These are phyloP conservation scores for Lithophane semibrunnea DNA, from an alignment of 2,888 invertebrate species.

Conservation along the genomic window DNA sequence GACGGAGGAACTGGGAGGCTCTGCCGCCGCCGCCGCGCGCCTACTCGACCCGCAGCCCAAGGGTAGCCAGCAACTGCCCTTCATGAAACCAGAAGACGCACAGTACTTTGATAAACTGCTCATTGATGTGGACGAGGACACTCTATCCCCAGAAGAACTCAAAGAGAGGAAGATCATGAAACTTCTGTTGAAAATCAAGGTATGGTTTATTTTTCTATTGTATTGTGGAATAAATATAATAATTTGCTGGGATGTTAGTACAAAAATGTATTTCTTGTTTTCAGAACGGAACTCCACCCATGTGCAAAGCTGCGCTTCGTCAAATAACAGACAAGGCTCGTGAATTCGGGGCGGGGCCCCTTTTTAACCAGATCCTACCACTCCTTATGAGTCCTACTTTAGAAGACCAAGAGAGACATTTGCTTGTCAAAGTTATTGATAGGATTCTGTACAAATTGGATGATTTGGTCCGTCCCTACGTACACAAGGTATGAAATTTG, in stretches of 20 bases:
- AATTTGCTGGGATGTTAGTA: not conserved
- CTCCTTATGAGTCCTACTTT: conserved; percentile 99
- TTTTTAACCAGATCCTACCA: conserved; percentile 99
- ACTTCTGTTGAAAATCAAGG: conserved; percentile 98
- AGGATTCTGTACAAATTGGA: conserved; percentile 99
- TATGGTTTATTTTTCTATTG: conserved; percentile 52
- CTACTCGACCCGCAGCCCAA: conserved; percentile 99
- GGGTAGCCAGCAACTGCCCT: conserved; percentile 96
- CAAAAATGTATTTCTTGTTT: conserved; percentile 40
- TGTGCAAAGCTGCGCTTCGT: conserved; percentile 99
- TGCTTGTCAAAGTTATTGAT: conserved; percentile 99
- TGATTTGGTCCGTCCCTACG: conserved; percentile 99
- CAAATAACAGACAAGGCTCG: conserved; percentile 99
- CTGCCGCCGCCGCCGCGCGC: conserved; percentile 94
- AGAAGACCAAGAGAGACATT: conserved; percentile 99
- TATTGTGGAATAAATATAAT: not conserved
- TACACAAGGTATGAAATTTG: conserved; percentile 95
- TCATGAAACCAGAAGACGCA: conserved; percentile 99
- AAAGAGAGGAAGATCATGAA: conserved; percentile 99
- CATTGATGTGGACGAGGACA: conserved; percentile 99
- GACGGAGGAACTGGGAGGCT: conserved; percentile 95
- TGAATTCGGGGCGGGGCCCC: conserved; percentile 99
- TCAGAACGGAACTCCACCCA: conserved; percentile 99
- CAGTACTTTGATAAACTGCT: conserved; percentile 99
- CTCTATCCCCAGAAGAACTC: conserved; percentile 98